phyloP scores from a whole-genome alignment of 2,113 vertebrate genomes.

The Notarius lentiginosus region DNA sequence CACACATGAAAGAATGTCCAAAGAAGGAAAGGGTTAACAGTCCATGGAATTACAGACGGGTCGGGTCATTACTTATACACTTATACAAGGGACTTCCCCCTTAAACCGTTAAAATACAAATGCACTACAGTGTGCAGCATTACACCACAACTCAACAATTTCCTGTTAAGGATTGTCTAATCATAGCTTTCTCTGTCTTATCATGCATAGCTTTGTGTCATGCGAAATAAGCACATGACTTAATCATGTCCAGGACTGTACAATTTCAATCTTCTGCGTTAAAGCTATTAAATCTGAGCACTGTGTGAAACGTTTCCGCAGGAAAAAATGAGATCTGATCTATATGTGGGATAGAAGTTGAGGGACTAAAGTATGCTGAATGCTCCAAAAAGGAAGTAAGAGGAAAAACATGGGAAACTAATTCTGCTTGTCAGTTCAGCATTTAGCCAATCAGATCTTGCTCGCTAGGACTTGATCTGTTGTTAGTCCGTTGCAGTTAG shows the following conservation, averaged over 20 bases:
- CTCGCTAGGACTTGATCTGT: background rate
- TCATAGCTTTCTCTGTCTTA: background rate
- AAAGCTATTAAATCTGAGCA: conserved; percentile 3
- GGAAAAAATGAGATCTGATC: conserved; percentile 40
- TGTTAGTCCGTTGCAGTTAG: background rate
- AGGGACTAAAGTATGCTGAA: conserved; percentile 41
- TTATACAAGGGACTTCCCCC: conserved; percentile 37
- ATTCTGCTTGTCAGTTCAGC: conserved; percentile 44
- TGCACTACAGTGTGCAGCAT: conserved; percentile 27
- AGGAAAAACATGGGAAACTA: conserved; percentile 40
- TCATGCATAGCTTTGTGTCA: conserved; percentile 4
- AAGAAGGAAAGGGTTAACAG: conserved; percentile 39
- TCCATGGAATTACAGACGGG: conserved; percentile 26
- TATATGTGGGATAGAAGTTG: conserved; percentile 38
- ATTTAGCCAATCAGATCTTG: conserved; percentile 29
- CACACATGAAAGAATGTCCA: background rate
- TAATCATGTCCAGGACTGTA: conserved; percentile 19
- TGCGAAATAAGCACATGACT: conserved; percentile 8
- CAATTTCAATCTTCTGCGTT: background rate
- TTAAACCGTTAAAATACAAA: conserved; percentile 29
- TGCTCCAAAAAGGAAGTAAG: conserved; percentile 38
- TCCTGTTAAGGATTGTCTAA: conserved; percentile 36
- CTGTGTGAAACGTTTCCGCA: conserved; percentile 29
- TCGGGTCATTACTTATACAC: conserved; percentile 31
- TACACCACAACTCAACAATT: conserved; percentile 34